phyloP scores from a whole-genome alignment of 1,140 invertebrate species.

The Latrodectus geometricus region DNA sequence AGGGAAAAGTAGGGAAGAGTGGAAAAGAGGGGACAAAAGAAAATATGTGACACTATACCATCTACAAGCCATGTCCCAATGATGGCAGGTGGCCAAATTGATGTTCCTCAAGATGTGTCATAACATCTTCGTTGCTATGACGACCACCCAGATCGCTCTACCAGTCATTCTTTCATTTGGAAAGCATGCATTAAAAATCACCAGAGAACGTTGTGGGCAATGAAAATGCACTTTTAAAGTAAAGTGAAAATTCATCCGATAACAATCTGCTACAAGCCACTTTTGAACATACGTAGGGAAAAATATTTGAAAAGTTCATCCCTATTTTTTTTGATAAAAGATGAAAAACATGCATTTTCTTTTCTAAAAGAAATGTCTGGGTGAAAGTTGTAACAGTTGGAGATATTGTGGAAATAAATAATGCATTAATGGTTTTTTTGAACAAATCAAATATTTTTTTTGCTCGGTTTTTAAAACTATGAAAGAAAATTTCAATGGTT shows the following conservation, averaged over 20 bases:
- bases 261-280: not conserved
- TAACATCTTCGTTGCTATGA: not conserved
- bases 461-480: too few relatives aligned
- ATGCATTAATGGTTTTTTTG: too few relatives aligned
- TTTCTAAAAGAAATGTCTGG: too few relatives aligned
- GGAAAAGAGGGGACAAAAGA: not conserved
- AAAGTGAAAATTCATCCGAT: not conserved
- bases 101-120: not conserved
- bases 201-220: not conserved
- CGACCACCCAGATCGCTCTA: not conserved
- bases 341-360: too few relatives aligned
- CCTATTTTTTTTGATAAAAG: too few relatives aligned
- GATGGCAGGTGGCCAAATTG: conserved; percentile 10
- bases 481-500: too few relatives aligned
- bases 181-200: not conserved
- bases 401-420: too few relatives aligned
- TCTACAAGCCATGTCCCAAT: not conserved
- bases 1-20: not conserved
- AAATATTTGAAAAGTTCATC: too few relatives aligned
- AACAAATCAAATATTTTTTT: too few relatives aligned
- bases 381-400: too few relatives aligned
- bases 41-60: not conserved
- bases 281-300: too few relatives aligned
- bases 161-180: not conserved
- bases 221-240: not conserved